Conservation (phyloP, 2,888 invertebrate genomes). For the Lathronympha strigana region DNA sequence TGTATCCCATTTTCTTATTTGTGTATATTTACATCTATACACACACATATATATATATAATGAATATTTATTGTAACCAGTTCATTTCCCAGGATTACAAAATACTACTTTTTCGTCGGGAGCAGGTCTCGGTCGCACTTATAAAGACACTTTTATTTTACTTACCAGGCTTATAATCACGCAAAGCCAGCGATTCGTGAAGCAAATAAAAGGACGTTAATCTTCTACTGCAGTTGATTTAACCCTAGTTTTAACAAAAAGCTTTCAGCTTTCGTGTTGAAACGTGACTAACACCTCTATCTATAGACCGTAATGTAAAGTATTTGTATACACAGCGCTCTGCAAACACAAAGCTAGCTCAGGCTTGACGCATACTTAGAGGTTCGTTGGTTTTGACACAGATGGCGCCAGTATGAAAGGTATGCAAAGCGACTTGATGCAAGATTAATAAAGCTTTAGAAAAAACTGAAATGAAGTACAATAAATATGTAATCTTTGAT, state of each 20-base stretch:
- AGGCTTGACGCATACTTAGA: conserved; percentile 15
- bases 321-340: conserved; percentile 34
- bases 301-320: conserved; percentile 38
- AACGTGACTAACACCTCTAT: conserved; percentile 40
- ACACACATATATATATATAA: too few relatives aligned
- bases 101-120: too few relatives aligned
- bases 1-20: too few relatives aligned
- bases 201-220: conserved; percentile 36
- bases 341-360: conserved; percentile 32
- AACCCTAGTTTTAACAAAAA: conserved; percentile 27
- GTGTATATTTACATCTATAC: too few relatives aligned
- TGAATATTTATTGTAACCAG: too few relatives aligned
- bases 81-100: too few relatives aligned
- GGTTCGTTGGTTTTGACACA: conserved; percentile 8
- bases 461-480: too few relatives aligned
- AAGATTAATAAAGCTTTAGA: not conserved
- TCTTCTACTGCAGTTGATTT: conserved; percentile 28
- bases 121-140: conserved; percentile 26
- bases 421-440: not conserved
- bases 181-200: conserved; percentile 16
- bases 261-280: conserved; percentile 15
- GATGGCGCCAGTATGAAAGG: conserved; percentile 34
- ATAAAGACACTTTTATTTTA: conserved; percentile 9
- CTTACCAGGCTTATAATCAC: conserved; percentile 11
- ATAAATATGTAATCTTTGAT: too few relatives aligned